Evolutionary conservation across 2,888 invertebrate genomes (phyloP).

Genomic region (Lepetodrilus schrolli): DNA sequence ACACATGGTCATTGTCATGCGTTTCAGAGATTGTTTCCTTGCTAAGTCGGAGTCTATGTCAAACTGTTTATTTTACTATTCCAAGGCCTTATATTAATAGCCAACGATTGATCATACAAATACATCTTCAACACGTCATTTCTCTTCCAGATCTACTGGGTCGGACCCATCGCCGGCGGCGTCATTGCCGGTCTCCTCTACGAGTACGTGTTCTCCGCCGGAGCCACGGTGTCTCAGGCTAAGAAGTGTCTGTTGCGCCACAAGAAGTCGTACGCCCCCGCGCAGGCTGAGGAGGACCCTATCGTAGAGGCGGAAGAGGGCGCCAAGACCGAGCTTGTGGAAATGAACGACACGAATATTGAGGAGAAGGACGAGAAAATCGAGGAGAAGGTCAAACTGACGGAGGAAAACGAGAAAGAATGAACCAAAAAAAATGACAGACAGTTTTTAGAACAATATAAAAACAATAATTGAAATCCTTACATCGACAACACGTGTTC

Average conservation of each 20-base stretch:
- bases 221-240: slow-evolving; percentile 52
- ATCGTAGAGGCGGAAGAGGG: slow-evolving; percentile 43
- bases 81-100: too few species aligned
- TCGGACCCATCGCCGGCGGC: slow-evolving; percentile 59
- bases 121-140: too few species aligned
- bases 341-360: slow-evolving; percentile 37
- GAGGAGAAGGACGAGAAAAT: slow-evolving; percentile 42
- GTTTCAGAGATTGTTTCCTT: too few species aligned
- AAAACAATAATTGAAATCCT: not conserved
- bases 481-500: not conserved
- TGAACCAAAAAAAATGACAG: not conserved
- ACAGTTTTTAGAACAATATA: slow-evolving; percentile 18
- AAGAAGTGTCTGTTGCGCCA: slow-evolving; percentile 54
- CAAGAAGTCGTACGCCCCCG: slow-evolving; percentile 43
- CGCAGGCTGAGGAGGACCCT: slow-evolving; percentile 32
- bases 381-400: slow-evolving; percentile 44
- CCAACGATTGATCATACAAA: too few species aligned
- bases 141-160: slow-evolving; percentile 60
- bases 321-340: slow-evolving; percentile 49
- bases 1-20: too few species aligned
- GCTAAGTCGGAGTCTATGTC: too few species aligned
- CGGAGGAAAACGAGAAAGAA: slow-evolving; percentile 48
- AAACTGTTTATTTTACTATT: too few species aligned
- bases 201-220: slow-evolving; percentile 61
- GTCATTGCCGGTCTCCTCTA: slow-evolving; percentile 57